Base-by-base conservation (phyloP, 2,888 invertebrate species). In the Pterostichus niger region DNA sequence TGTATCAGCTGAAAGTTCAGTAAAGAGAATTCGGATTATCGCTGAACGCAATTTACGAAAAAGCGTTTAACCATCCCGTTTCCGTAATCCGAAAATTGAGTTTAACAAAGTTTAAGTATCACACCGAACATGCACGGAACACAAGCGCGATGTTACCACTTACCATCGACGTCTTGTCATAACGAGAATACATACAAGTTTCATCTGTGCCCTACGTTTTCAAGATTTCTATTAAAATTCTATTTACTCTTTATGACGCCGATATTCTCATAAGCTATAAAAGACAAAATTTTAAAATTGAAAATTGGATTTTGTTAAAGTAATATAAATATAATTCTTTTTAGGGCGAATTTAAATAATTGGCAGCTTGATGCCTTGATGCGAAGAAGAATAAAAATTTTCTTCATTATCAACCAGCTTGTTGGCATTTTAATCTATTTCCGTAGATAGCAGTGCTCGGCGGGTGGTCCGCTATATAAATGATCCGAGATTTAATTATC, bases 1-100 rank as follows among this genome's bases (percentile, higher is more conserved):
- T 79, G 56, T 56, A 79, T 61, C 64, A 61, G 40, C n/a, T 33
- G 40, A 17, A 61, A 33, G 40, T 56, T 77, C 11, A 31, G 52
- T 15, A 40, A 33, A 54, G 77, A 54, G 75, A 77, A 77, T 35
- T 59, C 56, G 24, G 78, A 79, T 59, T 79, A 79, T 61, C 78
- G 64, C 64, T 10, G 46, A 79, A 79, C 56, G 78, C 61, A 61
- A 79, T 79, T 79, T 79, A 59, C 24, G 59, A 79, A 79, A 80
- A 80, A 68, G 52, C 80, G 13, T 80, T 80, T 80, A 68, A 80
- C 46, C 61, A 17, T 46, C 59, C 46, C 61, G 59, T 64, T 78
- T 68, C 71, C 33, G 80, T 80, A 61, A 80, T 80, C 52, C 68
- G 80, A 80, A 80, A 80, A 80, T 80, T 80, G 81, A 73, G 54